Base-by-base conservation (phyloP, 2,888 invertebrate species). In the Hipparchia semele region DNA sequence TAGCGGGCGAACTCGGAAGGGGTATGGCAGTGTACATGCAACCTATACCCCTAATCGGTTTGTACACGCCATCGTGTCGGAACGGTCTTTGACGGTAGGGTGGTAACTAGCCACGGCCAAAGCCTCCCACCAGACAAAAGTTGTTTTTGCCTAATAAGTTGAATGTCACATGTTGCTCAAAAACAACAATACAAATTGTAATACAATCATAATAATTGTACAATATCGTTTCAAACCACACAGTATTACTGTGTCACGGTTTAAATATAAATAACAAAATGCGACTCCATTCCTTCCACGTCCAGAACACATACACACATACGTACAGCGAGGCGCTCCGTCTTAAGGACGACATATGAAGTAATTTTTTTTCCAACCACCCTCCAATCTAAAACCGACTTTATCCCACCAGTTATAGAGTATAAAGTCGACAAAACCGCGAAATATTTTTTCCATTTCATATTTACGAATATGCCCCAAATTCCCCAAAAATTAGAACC, bases 401-500 rank as follows among this genome's bases (percentile, higher is more conserved):
- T 80, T 90, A 86, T 73, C 49, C 0, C 71, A 13, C 2, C 2
- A 1, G 45, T 6, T 1, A 79, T 84, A 92, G 77, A 80, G 86
- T 83, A 73, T 75, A 86, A 81, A 89, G 76, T 88, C 73, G 75
- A n/a, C 69, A 76, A 80, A 74, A 73, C 79, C 87, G 88, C 88
- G 89, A 90, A 92, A 93, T 94, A 94, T 94, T 94, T 94, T 94
- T 94, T 94, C 94, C 94, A 94, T 94, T 94, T 94, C 94, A 94
- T 94, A 94, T 94, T 94, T 94, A 94, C 94, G 94, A 94, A 94
- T 94, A 94, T 94, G 94, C 92, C 94, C 94, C 93, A 94, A 94
- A 94, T 94, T 94, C 94, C 91, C 93, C 89, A 94, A 94, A 94
- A 94, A 94, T 94, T 94, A 94, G 94, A 94, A 94, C 94, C 92